Evolutionary conservation across 2,888 invertebrate species (phyloP).

Genomic region (Stenurella melanura): DNA sequence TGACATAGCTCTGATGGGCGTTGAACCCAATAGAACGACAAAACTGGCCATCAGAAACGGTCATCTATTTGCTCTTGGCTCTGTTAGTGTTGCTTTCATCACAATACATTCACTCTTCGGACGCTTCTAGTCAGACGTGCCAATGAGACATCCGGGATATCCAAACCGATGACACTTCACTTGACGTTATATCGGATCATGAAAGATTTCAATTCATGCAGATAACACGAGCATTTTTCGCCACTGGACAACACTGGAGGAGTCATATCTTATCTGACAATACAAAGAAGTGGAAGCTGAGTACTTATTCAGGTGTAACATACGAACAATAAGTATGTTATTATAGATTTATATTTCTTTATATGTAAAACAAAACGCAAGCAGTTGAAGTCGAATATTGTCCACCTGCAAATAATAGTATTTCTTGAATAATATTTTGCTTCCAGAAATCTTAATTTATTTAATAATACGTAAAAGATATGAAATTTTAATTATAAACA

Average conservation of each 20-base stretch:
- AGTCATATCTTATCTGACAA: not conserved
- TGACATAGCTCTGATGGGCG: conserved; percentile 55
- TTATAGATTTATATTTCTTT: no score
- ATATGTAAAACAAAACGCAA: no score
- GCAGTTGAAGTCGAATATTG: no score
- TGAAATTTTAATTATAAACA: no score
- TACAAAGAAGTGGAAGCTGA: not conserved
- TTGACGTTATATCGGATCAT: conserved; percentile 20
- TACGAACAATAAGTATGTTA: not conserved
- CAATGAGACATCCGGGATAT: conserved; percentile 35
- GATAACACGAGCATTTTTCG: conserved; percentile 1
- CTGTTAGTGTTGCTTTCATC: conserved; percentile 18
- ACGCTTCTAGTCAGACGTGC: conserved; percentile 30
- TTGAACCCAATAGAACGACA: conserved; percentile 49
- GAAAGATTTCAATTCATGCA: conserved; percentile 9
- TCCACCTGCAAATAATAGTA: no score
- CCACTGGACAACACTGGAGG: not conserved
- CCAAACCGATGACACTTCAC: conserved; percentile 48
- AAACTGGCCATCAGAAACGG: conserved; percentile 52
- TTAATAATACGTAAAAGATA: no score
- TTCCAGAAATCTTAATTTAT: no score
- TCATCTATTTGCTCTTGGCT: conserved; percentile 50
- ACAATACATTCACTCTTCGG: conserved; percentile 13
- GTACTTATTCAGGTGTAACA: not conserved
- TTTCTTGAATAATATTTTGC: no score